Evolutionary conservation across 2,888 invertebrate genomes (phyloP).

Genomic region (Elysia crispata): DNA sequence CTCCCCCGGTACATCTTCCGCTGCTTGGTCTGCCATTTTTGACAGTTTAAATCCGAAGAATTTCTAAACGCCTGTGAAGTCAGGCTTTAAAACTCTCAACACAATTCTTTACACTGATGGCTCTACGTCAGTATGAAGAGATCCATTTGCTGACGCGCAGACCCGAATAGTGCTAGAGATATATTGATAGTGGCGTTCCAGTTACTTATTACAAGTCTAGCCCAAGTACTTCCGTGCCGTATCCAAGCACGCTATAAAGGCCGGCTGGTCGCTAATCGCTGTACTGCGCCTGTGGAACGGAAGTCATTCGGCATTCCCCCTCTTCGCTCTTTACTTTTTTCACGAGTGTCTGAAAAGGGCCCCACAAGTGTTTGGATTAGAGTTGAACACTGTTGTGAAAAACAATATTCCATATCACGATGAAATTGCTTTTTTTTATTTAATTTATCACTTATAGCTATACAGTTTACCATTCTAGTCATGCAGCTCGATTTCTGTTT

Average conservation of each 20-base stretch:
- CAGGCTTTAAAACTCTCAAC: neutral
- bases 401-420: no score
- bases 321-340: no score
- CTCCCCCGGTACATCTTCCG: slow-evolving; percentile 65
- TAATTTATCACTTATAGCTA: no score
- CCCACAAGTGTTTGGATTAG: no score
- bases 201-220: neutral
- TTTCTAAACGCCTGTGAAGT: neutral
- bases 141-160: no score
- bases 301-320: neutral
- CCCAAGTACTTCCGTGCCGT: neutral
- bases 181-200: neutral
- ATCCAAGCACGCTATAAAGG: slow-evolving; percentile 29
- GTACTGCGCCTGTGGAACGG: neutral
- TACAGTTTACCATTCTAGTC: no score
- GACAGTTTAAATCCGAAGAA: neutral
- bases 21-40: slow-evolving; percentile 62
- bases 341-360: no score
- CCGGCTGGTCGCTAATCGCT: neutral
- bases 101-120: neutral
- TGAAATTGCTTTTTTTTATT: no score
- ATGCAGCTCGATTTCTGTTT: no score
- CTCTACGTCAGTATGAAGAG: no score
- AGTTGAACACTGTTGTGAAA: no score
- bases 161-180: no score